Base-by-base conservation (phyloP, 1,140 invertebrate species). In the Spodoptera frugiperda region DNA sequence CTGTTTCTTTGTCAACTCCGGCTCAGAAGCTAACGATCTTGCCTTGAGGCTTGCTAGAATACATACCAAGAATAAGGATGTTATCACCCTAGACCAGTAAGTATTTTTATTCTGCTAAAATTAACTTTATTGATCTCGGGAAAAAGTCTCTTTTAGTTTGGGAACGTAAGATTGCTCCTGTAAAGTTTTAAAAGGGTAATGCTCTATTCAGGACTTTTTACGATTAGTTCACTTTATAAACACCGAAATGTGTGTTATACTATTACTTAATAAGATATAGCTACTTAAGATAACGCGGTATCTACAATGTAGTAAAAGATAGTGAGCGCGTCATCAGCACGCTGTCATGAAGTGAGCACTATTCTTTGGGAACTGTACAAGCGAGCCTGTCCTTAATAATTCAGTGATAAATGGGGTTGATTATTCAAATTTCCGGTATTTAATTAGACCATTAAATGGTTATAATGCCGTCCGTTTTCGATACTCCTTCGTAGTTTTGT, bases 21-120 rank as follows among this genome's bases (percentile, higher is more conserved):
- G 99, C n/a, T 99, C 98, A 33, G 99, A 99, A 95, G 99, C 99
- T 2, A 99, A 99, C 94, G 99, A 99, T 94, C 94, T 99, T 79
- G 99, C 99, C 0, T 90, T 99, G 6, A 95, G 99, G 57, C 94
- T 99, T 54, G 98, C 99, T 1, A 95, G 97, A 74, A 96, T 98
- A 55, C 97, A 99, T 88, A 99, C 98, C 2, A 96, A 97, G 79
- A 96, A 97, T 61, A 96, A 97, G 82, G 98, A 99, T 89, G 95
- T 99, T 48, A 98, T 99, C 82, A 97, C 98, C 0, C 90, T 99
- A 14, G 98, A 99, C 90, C 98, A 99, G 99, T 99, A 96, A 98
- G 98, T 84, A 82, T 80, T 49, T 78, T 80, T 48, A 39, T 71
- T 79, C 39, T 71, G 53, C 9, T 6, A 9, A 19, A 19, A 46